Conservation (phyloP, 1,140 invertebrate species). For the Paraescarpia echinospica region DNA sequence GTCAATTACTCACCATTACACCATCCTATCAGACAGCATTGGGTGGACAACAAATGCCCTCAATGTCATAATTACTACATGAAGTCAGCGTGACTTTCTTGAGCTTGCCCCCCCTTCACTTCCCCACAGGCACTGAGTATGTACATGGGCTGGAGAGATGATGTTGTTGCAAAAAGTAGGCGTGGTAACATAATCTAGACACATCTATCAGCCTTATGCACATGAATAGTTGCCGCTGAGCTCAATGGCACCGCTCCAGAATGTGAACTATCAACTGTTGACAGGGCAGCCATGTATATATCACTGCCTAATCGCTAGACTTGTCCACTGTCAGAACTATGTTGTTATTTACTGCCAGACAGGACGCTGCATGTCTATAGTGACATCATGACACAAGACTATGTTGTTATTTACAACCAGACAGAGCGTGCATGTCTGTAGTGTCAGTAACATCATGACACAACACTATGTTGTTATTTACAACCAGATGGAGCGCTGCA, state of each 20-base stretch:
- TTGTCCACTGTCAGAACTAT: too few relatives aligned
- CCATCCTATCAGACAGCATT: background rate
- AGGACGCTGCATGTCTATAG: too few relatives aligned
- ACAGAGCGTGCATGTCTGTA: too few relatives aligned
- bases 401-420: too few relatives aligned
- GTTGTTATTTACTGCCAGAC: too few relatives aligned
- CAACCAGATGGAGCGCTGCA: too few relatives aligned
- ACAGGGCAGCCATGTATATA: background rate
- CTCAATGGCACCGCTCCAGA: background rate
- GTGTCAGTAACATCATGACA: too few relatives aligned
- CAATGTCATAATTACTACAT: background rate
- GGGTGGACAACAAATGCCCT: background rate
- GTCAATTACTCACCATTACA: background rate
- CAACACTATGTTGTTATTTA: too few relatives aligned
- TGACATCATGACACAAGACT: too few relatives aligned
- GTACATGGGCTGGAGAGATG: background rate
- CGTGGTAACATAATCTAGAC: background rate
- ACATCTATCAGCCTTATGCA: background rate
- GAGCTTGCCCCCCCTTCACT: too few relatives aligned
- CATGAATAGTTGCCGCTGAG: background rate
- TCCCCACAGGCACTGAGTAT: background rate
- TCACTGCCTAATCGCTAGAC: background rate
- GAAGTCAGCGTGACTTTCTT: background rate
- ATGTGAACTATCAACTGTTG: background rate
- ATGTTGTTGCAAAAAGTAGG: conserved; percentile 1